Base-by-base conservation (phyloP, 2,113 vertebrate species). In the Colistium nudipinnis region DNA sequence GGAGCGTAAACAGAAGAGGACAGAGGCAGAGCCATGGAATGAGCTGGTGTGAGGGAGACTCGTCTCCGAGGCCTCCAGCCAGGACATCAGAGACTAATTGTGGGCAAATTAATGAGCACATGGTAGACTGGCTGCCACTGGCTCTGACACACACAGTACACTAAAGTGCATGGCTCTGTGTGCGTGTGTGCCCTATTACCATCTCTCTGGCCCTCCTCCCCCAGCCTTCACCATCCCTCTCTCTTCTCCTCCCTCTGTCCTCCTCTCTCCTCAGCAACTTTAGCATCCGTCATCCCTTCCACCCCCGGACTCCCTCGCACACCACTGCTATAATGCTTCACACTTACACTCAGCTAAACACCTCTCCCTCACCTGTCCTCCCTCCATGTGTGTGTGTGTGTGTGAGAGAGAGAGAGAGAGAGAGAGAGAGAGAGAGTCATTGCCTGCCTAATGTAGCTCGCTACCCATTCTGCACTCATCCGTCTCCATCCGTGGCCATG, bases 71-170 rank as follows among this genome's bases (percentile, higher is more conserved):
- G 78, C 82, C 82, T 84, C 57, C 55, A 88, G 88, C 76, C 84
- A 70, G 79, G 74, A 87, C 87, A 90, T 89, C 85, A 82, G 49
- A 88, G 83, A 89, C 81, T 82, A 87, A 91, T 90, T 89, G 84
- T 83, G 72, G 78, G 60, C 71, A 83, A 85, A 89, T 87, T 85
- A 93, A 90, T 88, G 77, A 62, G 81, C 80, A 67, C 80, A 83
- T 85, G 80, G 80, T 76, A 82, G 76, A 84, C 74, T 78, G 77
- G 73, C 83, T 82, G 72, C 82, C 63, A 87, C 60, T 82, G 74
- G 86, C 84, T 86, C 66, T 61, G 82, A 76, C 65, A 71, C 69
- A 72, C 81, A 66, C 54, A 52, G 51, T 61, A 59, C 35, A 54
- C 62, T 48, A 56, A 69, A 86, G 81, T 68, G 56, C 62, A 76